Evolutionary conservation across 2,888 invertebrate species (phyloP).

Genomic region (Therioaphis trifolii): DNA sequence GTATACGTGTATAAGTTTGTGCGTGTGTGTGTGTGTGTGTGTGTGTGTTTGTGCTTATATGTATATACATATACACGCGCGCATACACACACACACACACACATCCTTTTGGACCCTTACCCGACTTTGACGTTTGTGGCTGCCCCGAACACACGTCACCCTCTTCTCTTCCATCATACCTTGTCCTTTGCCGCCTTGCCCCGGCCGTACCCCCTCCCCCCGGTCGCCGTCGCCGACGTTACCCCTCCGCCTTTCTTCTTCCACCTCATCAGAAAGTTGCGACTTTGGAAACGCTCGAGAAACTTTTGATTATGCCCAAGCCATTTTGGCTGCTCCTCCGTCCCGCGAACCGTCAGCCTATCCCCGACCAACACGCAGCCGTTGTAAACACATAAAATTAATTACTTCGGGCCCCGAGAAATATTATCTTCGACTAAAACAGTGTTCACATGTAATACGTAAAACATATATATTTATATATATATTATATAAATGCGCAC

Average conservation of each 20-base stretch:
- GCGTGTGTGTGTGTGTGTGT: too few species aligned
- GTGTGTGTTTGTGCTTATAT: too few species aligned
- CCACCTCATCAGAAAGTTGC: constrained; percentile 59
- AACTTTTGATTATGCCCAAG: constrained; percentile 63
- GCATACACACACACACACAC: not conserved
- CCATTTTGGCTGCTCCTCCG: constrained; percentile 40
- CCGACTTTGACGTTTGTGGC: constrained; percentile 63
- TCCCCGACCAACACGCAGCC: constrained; percentile 34
- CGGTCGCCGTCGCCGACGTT: not conserved
- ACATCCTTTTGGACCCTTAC: constrained; percentile 61
- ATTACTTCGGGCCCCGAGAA: constrained; percentile 56
- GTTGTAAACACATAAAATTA: constrained; percentile 63
- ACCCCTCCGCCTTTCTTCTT: constrained; percentile 23
- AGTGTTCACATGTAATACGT: not conserved
- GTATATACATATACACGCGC: not conserved
- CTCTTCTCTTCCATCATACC: constrained; percentile 32
- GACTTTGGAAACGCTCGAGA: constrained; percentile 61
- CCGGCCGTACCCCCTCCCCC: not conserved
- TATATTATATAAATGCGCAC: too few species aligned
- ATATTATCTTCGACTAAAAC: constrained; percentile 59
- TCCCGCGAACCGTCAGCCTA: not conserved
- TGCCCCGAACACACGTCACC: constrained; percentile 60
- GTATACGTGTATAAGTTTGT: not conserved
- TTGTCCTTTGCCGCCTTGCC: constrained; percentile 33
- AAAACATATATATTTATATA: too few species aligned